phyloP scores from a whole-genome alignment of 2,888 invertebrate species.

The Rotaria macrura region DNA sequence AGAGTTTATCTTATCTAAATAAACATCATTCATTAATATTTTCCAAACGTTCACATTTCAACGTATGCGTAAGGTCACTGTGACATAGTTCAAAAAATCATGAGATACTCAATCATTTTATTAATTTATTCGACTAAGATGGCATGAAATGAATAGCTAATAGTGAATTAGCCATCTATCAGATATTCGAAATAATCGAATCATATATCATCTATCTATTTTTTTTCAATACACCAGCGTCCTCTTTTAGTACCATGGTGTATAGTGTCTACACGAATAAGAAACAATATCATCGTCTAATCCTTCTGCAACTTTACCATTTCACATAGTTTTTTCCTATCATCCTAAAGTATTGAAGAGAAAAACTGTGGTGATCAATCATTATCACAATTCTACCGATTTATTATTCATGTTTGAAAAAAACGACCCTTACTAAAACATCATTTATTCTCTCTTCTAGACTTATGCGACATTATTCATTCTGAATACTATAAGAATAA shows the following conservation, averaged over 20 bases:
- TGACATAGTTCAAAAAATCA: background rate
- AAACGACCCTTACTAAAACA: background rate
- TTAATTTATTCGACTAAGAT: background rate
- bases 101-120: background rate
- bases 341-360: background rate
- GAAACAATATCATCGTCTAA: background rate
- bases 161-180: too few species aligned
- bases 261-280: background rate
- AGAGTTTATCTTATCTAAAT: too few species aligned
- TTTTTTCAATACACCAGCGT: background rate
- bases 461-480: background rate
- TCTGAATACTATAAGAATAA: background rate
- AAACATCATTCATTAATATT: too few species aligned
- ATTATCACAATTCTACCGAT: background rate
- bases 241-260: background rate
- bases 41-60: too few species aligned
- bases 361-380: background rate
- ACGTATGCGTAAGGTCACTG: too few species aligned
- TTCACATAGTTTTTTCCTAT: background rate
- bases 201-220: background rate
- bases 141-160: too few species aligned
- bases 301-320: background rate
- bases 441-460: background rate
- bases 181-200: too few species aligned
- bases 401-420: background rate